These are phyloP conservation scores for Chrysina gloriosa DNA, from an alignment of 2,888 invertebrate genomes.

Conservation along the genomic window DNA sequence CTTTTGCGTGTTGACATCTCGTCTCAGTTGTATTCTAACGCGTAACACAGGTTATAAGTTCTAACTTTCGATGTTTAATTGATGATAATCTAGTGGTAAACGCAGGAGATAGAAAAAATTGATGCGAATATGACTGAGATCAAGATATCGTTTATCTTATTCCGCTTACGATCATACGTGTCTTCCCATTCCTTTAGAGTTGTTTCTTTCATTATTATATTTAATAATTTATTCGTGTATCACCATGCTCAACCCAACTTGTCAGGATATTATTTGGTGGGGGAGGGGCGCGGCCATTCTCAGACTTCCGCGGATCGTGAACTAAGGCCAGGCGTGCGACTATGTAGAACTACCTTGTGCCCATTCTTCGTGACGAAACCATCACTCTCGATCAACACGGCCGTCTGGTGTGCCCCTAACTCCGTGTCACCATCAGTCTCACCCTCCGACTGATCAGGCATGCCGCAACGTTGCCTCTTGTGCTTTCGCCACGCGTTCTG, in stretches of 20 bases:
- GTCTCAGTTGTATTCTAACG: slow-evolving; percentile 57
- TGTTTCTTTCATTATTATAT: background rate
- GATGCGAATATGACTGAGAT: slow-evolving; percentile 46
- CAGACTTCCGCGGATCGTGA: slow-evolving; percentile 88
- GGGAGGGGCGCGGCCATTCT: slow-evolving; percentile 80
- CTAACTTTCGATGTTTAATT: slow-evolving; percentile 53
- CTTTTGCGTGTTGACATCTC: slow-evolving; percentile 55
- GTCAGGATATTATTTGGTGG: slow-evolving; percentile 62
- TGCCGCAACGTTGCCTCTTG: slow-evolving; percentile 74
- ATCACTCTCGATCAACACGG: slow-evolving; percentile 87
- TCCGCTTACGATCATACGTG: slow-evolving; percentile 43
- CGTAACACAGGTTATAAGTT: background rate
- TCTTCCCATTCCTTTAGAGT: slow-evolving; percentile 39
- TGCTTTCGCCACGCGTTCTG: slow-evolving; percentile 96
- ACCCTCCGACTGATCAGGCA: slow-evolving; percentile 66
- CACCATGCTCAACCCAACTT: slow-evolving; percentile 39
- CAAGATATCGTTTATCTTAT: slow-evolving; percentile 43
- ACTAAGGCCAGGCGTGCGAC: slow-evolving; percentile 86
- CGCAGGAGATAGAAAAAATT: background rate
- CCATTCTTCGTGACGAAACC: slow-evolving; percentile 87
- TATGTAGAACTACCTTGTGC: slow-evolving; percentile 91
- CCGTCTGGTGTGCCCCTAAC: slow-evolving; percentile 74
- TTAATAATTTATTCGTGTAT: slow-evolving; percentile 2
- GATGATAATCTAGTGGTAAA: slow-evolving; percentile 13
- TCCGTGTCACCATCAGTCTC: slow-evolving; percentile 59